phyloP scores from a whole-genome alignment of 2,113 vertebrate genomes.

The Heloderma charlesbogerti region DNA sequence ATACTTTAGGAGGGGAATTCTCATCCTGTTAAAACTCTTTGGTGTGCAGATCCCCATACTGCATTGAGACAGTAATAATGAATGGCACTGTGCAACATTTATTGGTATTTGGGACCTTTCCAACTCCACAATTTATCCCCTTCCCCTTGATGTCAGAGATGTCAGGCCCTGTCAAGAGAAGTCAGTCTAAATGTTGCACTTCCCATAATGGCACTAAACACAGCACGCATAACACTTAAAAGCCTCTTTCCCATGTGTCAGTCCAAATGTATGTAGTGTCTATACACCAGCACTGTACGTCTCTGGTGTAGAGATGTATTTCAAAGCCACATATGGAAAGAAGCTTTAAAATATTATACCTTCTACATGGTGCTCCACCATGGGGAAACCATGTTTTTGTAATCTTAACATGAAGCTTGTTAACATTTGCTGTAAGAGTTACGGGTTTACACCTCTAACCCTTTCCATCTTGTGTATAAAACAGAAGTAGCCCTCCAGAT shows the following conservation, averaged over 20 bases:
- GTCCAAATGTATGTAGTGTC: neutral
- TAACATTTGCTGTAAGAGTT: neutral
- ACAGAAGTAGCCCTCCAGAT: neutral
- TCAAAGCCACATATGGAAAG: no score
- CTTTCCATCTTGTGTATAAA: neutral
- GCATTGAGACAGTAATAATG: neutral
- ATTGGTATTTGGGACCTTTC: neutral
- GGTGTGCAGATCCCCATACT: neutral
- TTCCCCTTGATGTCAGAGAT: neutral
- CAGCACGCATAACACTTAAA: neutral
- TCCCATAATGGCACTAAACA: neutral
- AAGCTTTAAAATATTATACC: neutral
- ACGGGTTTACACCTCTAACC: neutral
- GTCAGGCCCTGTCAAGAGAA: neutral
- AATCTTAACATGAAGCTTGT: neutral
- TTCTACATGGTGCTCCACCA: neutral
- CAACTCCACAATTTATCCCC: neutral
- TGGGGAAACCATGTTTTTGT: neutral
- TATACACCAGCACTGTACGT: neutral
- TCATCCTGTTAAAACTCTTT: neutral
- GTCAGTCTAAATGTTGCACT: neutral
- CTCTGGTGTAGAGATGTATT: neutral
- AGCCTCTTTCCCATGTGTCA: neutral
- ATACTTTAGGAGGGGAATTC: neutral
- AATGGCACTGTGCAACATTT: neutral